Conservation (phyloP, 2,797 vertebrate species). For the Serranus cabrilla region DNA sequence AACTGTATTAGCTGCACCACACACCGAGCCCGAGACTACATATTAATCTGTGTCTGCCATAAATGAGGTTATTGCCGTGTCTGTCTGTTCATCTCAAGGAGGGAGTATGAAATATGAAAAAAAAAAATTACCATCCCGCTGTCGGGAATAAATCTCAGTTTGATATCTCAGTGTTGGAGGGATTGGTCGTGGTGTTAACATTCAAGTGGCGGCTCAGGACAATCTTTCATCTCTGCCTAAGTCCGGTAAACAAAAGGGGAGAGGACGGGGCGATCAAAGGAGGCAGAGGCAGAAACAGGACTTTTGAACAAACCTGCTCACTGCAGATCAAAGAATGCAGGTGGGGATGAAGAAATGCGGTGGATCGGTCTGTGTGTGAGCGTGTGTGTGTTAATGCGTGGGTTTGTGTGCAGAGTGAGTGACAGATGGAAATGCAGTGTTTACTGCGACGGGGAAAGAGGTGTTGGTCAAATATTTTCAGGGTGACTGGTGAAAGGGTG, state of each 20-base stretch:
- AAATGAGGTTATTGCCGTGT: constrained; percentile 44
- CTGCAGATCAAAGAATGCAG: constrained; percentile 64
- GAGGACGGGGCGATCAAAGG: constrained; percentile 60
- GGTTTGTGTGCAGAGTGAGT: constrained; percentile 5
- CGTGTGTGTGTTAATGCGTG: constrained; percentile 23
- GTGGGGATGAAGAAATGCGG: constrained; percentile 36
- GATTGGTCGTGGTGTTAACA: constrained; percentile 46
- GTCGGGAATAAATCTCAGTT: constrained; percentile 28
- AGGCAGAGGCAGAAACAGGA: constrained; percentile 44
- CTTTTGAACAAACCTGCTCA: constrained; percentile 62
- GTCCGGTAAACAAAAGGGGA: constrained; percentile 67
- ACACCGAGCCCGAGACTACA: constrained; percentile 9
- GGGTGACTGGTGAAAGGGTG: constrained; percentile 58
- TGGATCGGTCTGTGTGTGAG: constrained; percentile 16
- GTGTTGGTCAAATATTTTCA: constrained; percentile 63
- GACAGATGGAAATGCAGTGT: constrained; percentile 38
- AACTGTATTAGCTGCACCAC: constrained; percentile 25
- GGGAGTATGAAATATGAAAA: constrained; percentile 26
- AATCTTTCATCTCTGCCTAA: constrained; percentile 66
- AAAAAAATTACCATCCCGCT: neutral
- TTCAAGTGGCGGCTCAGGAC: constrained; percentile 51
- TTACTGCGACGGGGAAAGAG: constrained; percentile 30
- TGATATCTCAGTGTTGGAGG: constrained; percentile 36
- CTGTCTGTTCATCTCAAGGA: constrained; percentile 42
- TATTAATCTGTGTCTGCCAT: constrained; percentile 34